These are phyloP conservation scores for Paralvinella palmiformis DNA, from an alignment of 1,140 invertebrate species.

Conservation along the genomic window DNA sequence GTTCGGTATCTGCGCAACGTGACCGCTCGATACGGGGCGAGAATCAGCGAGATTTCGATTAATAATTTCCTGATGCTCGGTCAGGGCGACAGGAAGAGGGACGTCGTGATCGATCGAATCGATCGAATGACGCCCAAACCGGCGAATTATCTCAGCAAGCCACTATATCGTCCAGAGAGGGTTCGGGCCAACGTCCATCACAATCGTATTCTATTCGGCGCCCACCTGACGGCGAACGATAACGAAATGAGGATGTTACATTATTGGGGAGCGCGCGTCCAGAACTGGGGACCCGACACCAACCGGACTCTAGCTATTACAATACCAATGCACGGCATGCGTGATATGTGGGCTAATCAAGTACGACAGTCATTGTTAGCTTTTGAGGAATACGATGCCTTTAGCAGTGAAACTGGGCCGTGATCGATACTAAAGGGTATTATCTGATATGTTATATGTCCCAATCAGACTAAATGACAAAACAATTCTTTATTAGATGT, in stretches of 20 bases:
- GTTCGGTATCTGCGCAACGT: conserved; percentile 7
- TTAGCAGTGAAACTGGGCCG: conserved; percentile 3
- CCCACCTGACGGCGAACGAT: neutral
- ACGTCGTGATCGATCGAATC: conserved; percentile 13
- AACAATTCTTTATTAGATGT: no score
- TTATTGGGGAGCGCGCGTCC: conserved; percentile 16
- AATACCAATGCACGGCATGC: conserved; percentile 5
- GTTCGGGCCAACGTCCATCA: conserved; percentile 12
- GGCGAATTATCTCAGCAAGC: conserved; percentile 12
- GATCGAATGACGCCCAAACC: conserved; percentile 7
- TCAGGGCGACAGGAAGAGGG: conserved; percentile 2
- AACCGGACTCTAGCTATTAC: conserved; percentile 8
- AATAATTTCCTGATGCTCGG: conserved; percentile 16
- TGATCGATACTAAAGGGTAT: no score
- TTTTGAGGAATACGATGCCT: conserved; percentile 9
- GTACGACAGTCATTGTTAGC: conserved; percentile 6
- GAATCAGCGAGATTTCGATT: conserved; percentile 12
- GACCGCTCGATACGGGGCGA: neutral
- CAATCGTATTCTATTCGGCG: conserved; percentile 6
- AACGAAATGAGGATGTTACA: conserved; percentile 11
- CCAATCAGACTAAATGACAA: no score
- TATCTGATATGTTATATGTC: no score
- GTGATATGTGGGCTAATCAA: neutral
- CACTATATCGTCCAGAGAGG: conserved; percentile 5
- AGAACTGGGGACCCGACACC: conserved; percentile 17